Conservation (phyloP, 2,888 invertebrate species). For the Orthosia cruda region DNA sequence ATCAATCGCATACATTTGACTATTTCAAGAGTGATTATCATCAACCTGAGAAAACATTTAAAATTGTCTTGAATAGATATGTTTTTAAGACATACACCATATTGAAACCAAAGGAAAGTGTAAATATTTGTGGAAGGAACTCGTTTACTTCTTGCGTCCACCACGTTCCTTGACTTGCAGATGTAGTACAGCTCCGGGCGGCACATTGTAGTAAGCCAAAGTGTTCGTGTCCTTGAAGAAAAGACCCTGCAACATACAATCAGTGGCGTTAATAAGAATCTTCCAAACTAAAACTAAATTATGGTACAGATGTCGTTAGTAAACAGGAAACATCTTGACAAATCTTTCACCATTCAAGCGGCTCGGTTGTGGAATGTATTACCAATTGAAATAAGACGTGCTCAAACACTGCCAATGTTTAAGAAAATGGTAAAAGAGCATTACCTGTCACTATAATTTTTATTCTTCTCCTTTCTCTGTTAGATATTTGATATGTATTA, state of each 20-base stretch:
- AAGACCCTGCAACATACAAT: slow-evolving; percentile 94
- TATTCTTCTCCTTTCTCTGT: no score
- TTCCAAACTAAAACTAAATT: no score
- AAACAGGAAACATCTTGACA: no score
- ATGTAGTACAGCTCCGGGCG: slow-evolving; percentile 96
- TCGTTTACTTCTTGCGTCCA: slow-evolving; percentile 97
- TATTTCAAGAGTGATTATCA: slow-evolving; percentile 15
- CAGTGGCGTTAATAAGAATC: not conserved
- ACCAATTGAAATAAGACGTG: no score
- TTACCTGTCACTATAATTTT: no score
- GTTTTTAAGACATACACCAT: not conserved
- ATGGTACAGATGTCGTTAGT: no score
- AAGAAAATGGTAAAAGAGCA: no score
- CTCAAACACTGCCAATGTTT: no score
- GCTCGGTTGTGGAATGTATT: no score
- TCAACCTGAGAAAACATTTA: not conserved
- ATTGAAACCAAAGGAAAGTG: not conserved
- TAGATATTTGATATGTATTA: no score
- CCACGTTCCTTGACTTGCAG: slow-evolving; percentile 99
- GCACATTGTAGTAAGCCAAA: slow-evolving; percentile 98
- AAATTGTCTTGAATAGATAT: not conserved
- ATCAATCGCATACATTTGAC: slow-evolving; percentile 17
- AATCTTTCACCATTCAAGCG: no score
- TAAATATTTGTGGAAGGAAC: not conserved
- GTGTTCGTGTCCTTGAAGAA: slow-evolving; percentile 99